Conservation (phyloP, 2,888 invertebrate genomes). For the Magallana nippona region DNA sequence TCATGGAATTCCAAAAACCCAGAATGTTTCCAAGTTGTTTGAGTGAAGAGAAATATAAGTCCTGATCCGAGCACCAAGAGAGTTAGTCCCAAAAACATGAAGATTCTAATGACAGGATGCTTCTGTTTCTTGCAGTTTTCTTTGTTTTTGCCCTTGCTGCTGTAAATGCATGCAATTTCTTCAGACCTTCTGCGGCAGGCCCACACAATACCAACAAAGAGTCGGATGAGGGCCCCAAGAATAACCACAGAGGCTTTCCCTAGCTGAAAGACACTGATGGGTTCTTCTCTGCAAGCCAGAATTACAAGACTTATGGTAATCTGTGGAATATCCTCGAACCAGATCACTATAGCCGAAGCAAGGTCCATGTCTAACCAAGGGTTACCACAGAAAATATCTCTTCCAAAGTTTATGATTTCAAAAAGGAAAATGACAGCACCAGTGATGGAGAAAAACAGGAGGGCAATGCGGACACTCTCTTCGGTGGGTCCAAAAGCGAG, state of each 20-base stretch:
- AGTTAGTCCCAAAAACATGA: conserved; percentile 60
- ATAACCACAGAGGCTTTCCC: conserved; percentile 64
- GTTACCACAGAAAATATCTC: conserved; percentile 54
- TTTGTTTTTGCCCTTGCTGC: background rate
- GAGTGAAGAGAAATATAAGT: conserved; percentile 65
- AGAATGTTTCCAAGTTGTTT: conserved; percentile 44
- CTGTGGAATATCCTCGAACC: conserved; percentile 66
- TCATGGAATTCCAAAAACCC: conserved; percentile 56
- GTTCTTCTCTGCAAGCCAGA: conserved; percentile 65
- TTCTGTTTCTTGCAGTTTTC: conserved; percentile 9
- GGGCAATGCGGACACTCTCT: conserved; percentile 44
- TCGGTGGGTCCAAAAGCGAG: conserved; percentile 67
- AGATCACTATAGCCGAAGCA: conserved; percentile 57
- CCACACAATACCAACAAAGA: conserved; percentile 53
- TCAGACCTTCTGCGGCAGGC: conserved; percentile 51
- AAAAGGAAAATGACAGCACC: conserved; percentile 59
- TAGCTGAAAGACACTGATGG: conserved; percentile 67
- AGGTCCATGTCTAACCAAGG: conserved; percentile 60
- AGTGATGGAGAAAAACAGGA: conserved; percentile 62
- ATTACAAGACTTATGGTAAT: conserved; percentile 62
- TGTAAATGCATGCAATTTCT: background rate
- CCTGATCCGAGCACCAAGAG: conserved; percentile 56
- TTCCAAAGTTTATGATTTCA: conserved; percentile 55
- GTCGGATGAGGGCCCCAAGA: conserved; percentile 55
- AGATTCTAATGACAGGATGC: conserved; percentile 51